A percentile compares a stretch with the other conserved stretches of the same genome.
phyloP scores from a whole-genome alignment of 2,113 vertebrate species.

The Siniperca chuatsi region DNA sequence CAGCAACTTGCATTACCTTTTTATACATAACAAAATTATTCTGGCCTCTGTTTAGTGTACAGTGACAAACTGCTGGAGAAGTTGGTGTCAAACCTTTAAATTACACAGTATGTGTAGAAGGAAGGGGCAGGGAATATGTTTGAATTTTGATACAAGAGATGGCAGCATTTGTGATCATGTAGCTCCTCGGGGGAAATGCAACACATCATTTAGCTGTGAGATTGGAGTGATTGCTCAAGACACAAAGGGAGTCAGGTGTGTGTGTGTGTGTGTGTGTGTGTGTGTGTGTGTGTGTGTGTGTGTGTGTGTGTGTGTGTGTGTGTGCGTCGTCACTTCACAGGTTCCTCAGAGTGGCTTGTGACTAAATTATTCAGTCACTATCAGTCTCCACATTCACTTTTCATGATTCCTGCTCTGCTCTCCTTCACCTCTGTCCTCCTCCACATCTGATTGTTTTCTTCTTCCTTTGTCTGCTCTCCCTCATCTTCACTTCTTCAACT shows the following conservation, averaged over 20 bases:
- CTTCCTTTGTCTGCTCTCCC: background rate
- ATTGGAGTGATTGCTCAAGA: background rate
- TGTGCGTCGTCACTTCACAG: conserved; percentile 3
- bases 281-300: background rate
- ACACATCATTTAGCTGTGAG: conserved; percentile 8
- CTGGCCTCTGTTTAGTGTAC: background rate
- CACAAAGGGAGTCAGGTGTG: background rate
- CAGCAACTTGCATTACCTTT: background rate
- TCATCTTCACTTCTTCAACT: background rate
- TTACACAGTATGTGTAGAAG: background rate
- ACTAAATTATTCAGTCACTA: conserved; percentile 64
- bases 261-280: background rate
- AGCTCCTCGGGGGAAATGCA: background rate
- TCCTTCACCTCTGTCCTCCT: conserved; percentile 20
- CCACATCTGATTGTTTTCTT: conserved; percentile 1
- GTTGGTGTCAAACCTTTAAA: background rate
- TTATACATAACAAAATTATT: background rate
- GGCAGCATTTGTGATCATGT: background rate
- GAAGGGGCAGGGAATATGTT: background rate
- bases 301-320: background rate
- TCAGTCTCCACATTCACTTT: conserved; percentile 45
- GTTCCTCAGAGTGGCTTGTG: conserved; percentile 3
- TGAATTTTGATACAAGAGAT: background rate
- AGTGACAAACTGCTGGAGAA: background rate
- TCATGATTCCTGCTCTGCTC: conserved; percentile 20